Conservation (phyloP, 35 echinoderm and acorn worm genomes). For the Holothuria glaberrima region DNA sequence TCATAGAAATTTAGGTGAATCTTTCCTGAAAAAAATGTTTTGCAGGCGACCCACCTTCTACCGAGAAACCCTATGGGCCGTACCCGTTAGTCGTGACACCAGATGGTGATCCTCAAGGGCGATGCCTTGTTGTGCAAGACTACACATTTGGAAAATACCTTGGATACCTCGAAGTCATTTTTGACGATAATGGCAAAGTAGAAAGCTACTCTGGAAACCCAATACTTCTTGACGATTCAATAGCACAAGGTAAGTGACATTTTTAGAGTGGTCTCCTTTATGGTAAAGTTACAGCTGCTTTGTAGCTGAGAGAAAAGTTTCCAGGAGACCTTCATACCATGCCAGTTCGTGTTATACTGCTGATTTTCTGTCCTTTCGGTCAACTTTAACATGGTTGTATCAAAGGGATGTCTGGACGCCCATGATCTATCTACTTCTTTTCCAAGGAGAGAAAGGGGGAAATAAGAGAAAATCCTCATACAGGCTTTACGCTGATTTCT, state of each 20-base stretch:
- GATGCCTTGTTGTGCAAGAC: constrained; percentile 82
- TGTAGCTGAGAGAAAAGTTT: too few relatives aligned
- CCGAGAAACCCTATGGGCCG: constrained; percentile 58
- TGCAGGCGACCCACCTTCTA: constrained; percentile 71
- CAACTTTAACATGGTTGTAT: too few relatives aligned
- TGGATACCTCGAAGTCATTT: constrained; percentile 77
- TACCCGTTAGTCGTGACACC: constrained; percentile 77
- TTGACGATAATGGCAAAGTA: constrained; percentile 77
- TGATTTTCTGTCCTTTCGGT: too few relatives aligned
- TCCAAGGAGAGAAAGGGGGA: too few relatives aligned
- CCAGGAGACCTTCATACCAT: too few relatives aligned
- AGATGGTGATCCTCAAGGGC: constrained; percentile 11
- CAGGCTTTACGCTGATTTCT: too few relatives aligned
- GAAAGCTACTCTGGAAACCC: constrained; percentile 77
- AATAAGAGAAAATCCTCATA: too few relatives aligned
- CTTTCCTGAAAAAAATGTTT: neutral
- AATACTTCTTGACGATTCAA: constrained; percentile 66
- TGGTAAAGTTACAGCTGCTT: too few relatives aligned
- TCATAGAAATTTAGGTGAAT: neutral
- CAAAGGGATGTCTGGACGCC: too few relatives aligned
- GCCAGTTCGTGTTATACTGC: too few relatives aligned
- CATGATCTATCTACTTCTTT: too few relatives aligned
- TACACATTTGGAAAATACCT: constrained; percentile 93
- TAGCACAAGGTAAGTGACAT: constrained; percentile 70
- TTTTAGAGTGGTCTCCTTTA: too few relatives aligned